Evolutionary conservation across 2,113 vertebrate species (phyloP), one percentile per base, ranked within the genome.

Genomic region (Podarcis cretensis): DNA sequence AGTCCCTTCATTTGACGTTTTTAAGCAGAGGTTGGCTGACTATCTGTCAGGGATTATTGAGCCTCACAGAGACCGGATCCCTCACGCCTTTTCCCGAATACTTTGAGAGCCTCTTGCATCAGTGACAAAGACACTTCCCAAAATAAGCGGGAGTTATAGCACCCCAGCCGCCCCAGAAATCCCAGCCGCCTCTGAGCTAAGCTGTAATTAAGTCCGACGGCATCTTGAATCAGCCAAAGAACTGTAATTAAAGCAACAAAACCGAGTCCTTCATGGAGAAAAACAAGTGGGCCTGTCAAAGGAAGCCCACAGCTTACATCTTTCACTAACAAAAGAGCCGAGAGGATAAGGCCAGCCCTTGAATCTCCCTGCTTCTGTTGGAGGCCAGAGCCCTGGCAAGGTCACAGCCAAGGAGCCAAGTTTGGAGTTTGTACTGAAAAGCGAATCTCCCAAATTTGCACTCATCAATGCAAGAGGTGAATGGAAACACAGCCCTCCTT

Each of bases 81-180:
- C 65, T 32, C 74, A 16, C 32, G 12, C 40, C 25, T 25, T 20
- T 18, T 27, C 68, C 79, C 20, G 8, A 2, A 0, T 0, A 1
- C 73, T 57, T 76, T 89, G 13, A 20, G 88, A 87, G 86, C 1
- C 71, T 76, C 83, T 0, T 0, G 82, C 89, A 16, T 73, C 84
- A 83, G 0, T 21, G 48, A 32, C 71, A 74, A 16, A 89, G 35
- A 86, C 59, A 91, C 87, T 75, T 12, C 30, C 23, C 75, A 18
- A 85, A 93, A 88, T 57, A 9, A 93, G 90, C 88, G 73, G 81
- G n/a, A 90, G 91, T 83, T 92, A 88, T 91, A 81, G 89, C 59
- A 23, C 14, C n/a, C 48, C 35, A 77, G 48, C 35, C 12, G 5
- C n/a, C 5, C 2, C 35, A 66, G 57, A 66, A 77, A 43, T 5